phyloP scores from a whole-genome alignment of 2,888 invertebrate genomes.

The Odontomyia ornata region DNA sequence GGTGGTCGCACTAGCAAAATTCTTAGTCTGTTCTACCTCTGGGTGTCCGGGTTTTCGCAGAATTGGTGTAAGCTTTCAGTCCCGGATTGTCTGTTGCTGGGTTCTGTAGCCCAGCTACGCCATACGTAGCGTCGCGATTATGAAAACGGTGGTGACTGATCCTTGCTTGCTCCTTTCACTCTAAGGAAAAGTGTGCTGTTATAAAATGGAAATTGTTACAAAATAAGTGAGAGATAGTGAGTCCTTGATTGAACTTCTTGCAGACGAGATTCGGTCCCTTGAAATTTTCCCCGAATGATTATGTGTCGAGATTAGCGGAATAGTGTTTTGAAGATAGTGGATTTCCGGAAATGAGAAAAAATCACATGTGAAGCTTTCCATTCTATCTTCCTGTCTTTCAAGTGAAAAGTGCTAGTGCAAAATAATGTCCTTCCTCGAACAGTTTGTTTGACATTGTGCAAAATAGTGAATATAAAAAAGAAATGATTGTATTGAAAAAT shows the following conservation, averaged over 20 bases:
- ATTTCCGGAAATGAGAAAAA: neutral
- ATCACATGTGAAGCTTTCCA: constrained; percentile 26
- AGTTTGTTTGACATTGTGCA: neutral
- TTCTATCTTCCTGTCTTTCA: neutral
- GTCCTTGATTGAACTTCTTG: constrained; percentile 11
- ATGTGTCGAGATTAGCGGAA: neutral
- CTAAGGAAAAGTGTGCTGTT: neutral
- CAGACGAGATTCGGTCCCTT: neutral
- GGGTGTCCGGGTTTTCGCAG: constrained; percentile 44
- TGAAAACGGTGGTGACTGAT: constrained; percentile 33
- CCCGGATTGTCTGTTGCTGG: constrained; percentile 64
- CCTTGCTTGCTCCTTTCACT: constrained; percentile 12
- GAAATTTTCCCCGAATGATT: constrained; percentile 10
- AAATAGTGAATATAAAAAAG: neutral
- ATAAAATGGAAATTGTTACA: constrained; percentile 1
- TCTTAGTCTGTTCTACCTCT: constrained; percentile 35
- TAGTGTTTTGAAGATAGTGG: constrained; percentile 14
- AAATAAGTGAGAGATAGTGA: constrained; percentile 8
- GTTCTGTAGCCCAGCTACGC: constrained; percentile 55
- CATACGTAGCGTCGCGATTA: constrained; percentile 30
- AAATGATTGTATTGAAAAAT: neutral
- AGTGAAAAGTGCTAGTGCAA: constrained; percentile 20
- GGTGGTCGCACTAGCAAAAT: constrained; percentile 32
- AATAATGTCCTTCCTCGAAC: constrained; percentile 17
- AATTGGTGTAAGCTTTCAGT: constrained; percentile 58